phyloP scores from a whole-genome alignment of 2,797 vertebrate species.

The Microctenopoma stevenorrisi region DNA sequence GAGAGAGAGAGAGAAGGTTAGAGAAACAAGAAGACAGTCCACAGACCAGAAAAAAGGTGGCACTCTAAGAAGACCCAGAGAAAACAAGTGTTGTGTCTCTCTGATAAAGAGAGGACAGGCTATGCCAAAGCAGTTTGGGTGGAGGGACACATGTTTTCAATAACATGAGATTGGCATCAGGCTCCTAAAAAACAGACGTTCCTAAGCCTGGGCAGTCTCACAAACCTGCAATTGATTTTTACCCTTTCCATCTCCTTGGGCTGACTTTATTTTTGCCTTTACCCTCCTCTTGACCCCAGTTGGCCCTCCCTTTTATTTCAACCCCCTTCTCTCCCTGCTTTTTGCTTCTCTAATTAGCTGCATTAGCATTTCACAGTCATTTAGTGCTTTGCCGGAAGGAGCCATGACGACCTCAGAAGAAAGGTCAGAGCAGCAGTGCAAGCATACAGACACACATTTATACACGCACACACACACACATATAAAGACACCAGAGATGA shows the following conservation, averaged over 20 bases:
- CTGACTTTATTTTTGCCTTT: conserved; percentile 69
- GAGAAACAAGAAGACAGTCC: conserved; percentile 28
- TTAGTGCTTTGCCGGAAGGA: conserved; percentile 72
- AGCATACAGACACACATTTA: conserved; percentile 41
- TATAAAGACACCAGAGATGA: conserved; percentile 29
- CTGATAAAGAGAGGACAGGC: conserved; percentile 43
- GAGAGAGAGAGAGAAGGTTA: background rate
- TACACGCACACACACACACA: conserved; percentile 18
- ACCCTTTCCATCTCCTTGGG: conserved; percentile 65
- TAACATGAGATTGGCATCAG: conserved; percentile 59
- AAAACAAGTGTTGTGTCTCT: conserved; percentile 33
- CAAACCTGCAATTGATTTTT: conserved; percentile 67
- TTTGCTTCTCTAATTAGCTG: conserved; percentile 76
- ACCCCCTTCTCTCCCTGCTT: conserved; percentile 42
- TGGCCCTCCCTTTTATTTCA: conserved; percentile 48
- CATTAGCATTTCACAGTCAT: conserved; percentile 82
- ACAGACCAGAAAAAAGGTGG: conserved; percentile 22
- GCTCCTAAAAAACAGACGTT: conserved; percentile 44
- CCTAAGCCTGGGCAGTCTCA: conserved; percentile 42
- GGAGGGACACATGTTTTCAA: conserved; percentile 61
- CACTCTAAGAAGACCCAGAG: conserved; percentile 6
- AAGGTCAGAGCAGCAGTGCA: conserved; percentile 56
- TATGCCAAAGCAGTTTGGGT: conserved; percentile 39
- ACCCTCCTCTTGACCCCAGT: conserved; percentile 67
- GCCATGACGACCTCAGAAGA: conserved; percentile 67